These are phyloP conservation scores for Anhinga anhinga DNA, from an alignment of 2,113 vertebrate species.

Conservation along the genomic window DNA sequence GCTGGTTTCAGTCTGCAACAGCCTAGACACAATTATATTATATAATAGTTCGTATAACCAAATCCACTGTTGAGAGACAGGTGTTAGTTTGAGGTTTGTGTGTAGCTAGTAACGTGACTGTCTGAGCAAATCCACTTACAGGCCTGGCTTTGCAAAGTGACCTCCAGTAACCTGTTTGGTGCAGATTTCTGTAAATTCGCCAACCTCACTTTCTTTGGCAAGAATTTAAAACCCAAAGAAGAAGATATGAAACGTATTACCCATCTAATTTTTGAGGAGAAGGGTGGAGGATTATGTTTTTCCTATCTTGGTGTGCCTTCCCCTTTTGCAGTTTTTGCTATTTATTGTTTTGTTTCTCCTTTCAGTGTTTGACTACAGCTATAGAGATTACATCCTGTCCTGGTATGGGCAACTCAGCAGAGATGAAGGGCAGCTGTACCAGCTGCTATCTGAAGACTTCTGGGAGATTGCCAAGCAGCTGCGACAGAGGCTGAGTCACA, in stretches of 20 bases:
- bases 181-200: neutral
- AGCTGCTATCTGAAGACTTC: conserved; percentile 94
- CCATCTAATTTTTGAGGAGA: neutral
- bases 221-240: neutral
- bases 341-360: conserved; percentile 34
- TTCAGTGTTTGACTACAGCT: conserved; percentile 95
- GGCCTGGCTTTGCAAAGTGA: conserved; percentile 44
- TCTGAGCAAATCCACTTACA: conserved; percentile 41
- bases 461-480: conserved; percentile 92
- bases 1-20: neutral
- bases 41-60: neutral
- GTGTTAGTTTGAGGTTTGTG: conserved; percentile 22
- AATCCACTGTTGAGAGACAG: neutral
- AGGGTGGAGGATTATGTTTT: neutral
- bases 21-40: neutral
- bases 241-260: neutral
- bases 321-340: neutral
- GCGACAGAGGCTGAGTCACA: conserved; percentile 82
- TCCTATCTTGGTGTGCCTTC: neutral
- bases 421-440: conserved; percentile 91
- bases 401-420: conserved; percentile 92
- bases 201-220: neutral
- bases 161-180: conserved; percentile 32
- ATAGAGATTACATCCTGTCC: conserved; percentile 93
- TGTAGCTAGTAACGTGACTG: conserved; percentile 23